Conservation (phyloP, 35 echinoderm and acorn worm species). For the Holothuria glaberrima region DNA sequence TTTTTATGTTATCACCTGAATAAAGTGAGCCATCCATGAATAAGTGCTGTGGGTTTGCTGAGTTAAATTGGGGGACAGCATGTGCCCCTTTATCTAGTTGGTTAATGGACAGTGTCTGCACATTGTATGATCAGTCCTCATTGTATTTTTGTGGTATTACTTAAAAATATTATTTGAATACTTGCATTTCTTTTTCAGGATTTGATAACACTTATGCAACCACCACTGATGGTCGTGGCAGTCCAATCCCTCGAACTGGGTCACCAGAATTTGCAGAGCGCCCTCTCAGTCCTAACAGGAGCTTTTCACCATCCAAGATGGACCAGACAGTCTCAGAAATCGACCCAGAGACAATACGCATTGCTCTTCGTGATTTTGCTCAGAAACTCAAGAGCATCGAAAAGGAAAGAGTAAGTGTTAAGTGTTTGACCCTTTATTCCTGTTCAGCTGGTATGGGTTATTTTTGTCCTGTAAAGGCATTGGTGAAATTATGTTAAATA, state of each 20-base stretch:
- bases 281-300: constrained; percentile 75
- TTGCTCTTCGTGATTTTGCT: constrained; percentile 91
- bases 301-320: constrained; percentile 76
- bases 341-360: constrained; percentile 93
- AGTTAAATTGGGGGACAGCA: neutral
- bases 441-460: too few relatives aligned
- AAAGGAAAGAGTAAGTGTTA: constrained; percentile 85
- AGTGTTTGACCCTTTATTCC: neutral
- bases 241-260: constrained; percentile 88
- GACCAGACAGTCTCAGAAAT: constrained; percentile 95
- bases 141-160: neutral
- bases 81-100: neutral
- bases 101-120: neutral
- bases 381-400: constrained; percentile 88
- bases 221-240: constrained; percentile 84
- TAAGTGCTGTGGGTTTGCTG: neutral
- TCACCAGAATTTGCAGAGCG: constrained; percentile 85
- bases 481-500: too few relatives aligned
- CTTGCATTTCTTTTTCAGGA: constrained; percentile 55
- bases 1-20: too few relatives aligned
- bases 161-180: neutral
- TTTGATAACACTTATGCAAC: constrained; percentile 97
- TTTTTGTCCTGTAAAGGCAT: too few relatives aligned
- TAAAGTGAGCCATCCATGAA: neutral
- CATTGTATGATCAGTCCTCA: neutral